Evolutionary conservation across 2,888 invertebrate genomes (phyloP).

Genomic region (Flexamia atlantica): DNA sequence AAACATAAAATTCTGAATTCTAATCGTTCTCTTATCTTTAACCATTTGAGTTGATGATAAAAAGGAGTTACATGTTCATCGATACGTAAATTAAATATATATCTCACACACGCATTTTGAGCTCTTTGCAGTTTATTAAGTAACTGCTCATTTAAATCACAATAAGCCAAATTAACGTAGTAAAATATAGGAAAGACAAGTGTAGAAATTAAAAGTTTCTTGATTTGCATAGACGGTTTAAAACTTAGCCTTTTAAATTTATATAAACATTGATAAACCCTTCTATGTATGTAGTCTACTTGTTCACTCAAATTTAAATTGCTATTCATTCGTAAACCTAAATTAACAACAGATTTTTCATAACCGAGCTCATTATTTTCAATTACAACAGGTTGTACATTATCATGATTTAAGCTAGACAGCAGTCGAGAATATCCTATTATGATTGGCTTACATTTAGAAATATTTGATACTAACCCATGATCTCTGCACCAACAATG

Average conservation of each 20-base stretch:
- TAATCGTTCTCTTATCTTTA: background rate
- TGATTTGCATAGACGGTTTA: background rate
- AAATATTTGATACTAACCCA: slow-evolving; percentile 11
- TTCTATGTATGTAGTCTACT: background rate
- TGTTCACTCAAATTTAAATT: background rate
- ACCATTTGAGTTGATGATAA: background rate
- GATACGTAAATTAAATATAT: slow-evolving; percentile 8
- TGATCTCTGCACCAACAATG: slow-evolving; percentile 30
- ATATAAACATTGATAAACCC: slow-evolving; percentile 7
- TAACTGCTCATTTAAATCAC: background rate
- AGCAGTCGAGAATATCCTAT: slow-evolving; percentile 25
- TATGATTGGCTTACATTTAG: slow-evolving; percentile 24
- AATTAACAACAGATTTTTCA: background rate
- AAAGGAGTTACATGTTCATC: background rate
- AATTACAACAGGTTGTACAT: background rate
- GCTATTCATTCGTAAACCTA: background rate
- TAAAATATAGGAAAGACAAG: background rate
- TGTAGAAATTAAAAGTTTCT: background rate
- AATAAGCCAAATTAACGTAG: background rate
- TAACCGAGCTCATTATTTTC: background rate
- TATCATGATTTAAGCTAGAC: background rate
- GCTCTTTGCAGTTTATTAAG: slow-evolving; percentile 2
- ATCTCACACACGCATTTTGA: slow-evolving; percentile 9
- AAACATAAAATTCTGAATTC: background rate
- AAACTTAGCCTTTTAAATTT: background rate